These are phyloP conservation scores for Megaleporinus macrocephalus DNA, from an alignment of 2,113 vertebrate species.

Conservation along the genomic window DNA sequence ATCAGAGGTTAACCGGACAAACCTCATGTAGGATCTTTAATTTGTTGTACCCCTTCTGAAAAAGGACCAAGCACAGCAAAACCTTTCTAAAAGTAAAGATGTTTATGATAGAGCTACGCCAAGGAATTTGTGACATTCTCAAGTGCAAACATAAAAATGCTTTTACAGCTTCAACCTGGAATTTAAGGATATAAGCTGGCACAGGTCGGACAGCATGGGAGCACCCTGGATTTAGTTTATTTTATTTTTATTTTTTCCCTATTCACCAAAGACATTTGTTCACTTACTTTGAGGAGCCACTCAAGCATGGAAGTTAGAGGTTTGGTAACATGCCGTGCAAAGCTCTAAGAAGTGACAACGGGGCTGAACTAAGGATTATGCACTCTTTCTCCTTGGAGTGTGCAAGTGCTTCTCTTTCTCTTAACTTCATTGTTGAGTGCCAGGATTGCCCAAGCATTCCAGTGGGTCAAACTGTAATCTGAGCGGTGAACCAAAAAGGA, in stretches of 20 bases:
- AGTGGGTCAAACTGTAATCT: constrained; percentile 2
- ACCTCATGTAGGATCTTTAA: constrained; percentile 71
- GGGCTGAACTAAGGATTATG: neutral
- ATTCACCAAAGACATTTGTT: constrained; percentile 3
- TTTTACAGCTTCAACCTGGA: constrained; percentile 20
- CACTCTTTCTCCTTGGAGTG: neutral
- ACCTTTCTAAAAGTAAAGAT: constrained; percentile 46
- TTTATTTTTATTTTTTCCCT: constrained; percentile 4
- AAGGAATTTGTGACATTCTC: constrained; percentile 46
- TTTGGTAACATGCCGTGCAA: neutral
- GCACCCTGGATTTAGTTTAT: neutral
- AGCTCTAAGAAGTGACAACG: neutral
- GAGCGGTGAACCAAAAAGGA: too few relatives aligned
- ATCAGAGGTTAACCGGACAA: constrained; percentile 78
- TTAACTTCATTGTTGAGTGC: neutral
- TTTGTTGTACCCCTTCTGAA: constrained; percentile 63
- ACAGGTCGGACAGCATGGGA: neutral
- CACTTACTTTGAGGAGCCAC: neutral
- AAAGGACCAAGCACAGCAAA: constrained; percentile 52
- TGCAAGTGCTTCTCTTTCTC: neutral
- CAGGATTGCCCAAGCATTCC: neutral
- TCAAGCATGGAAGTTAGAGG: neutral
- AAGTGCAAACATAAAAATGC: constrained; percentile 20
- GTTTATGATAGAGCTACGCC: constrained; percentile 46
- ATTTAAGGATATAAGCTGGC: constrained; percentile 20